Base-by-base conservation (phyloP, 2,888 invertebrate genomes). In the Tanypteryx hageni region DNA sequence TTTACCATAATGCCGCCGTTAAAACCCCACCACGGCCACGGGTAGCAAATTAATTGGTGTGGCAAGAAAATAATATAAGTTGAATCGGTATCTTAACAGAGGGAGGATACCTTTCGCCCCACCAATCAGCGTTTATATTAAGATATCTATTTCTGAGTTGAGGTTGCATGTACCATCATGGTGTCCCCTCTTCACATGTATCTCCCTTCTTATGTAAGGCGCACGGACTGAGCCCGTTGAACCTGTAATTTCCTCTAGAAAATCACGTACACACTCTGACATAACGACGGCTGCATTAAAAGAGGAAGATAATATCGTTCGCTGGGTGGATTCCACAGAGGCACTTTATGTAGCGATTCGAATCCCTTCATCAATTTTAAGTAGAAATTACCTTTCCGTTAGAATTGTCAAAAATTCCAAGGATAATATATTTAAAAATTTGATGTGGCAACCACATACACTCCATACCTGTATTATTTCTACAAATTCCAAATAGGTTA, bases 61-160 rank as follows among this genome's bases (percentile, higher is more conserved):
- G 44, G 44, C 1, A 44, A 5, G 44, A 44, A 22, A 27, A 8
- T 22, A n/a, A 76, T 76, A 8, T 68, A 11, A 27, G 13, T 76
- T 11, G 27, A 76, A 22, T 22, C 76, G 76, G 27, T 27, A 27
- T 22, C 27, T 76, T 27, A 76, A 27, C 76, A 22, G 11, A 22
- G 76, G 13, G 76, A 27, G 76, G 76, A 76, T 22, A 76, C 76
- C 76, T 68, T 68, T 22, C 68, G 22, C 22, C 61, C 61, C 61
- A 27, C 76, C 76, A 76, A 76, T 76, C 76, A 76, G 27, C 22
- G 76, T 76, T 76, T 76, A 76, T 76, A 27, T 76, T 76, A 27
- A 76, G 76, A 27, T 7, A 13, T 4, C 76, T 76, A 76, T 76
- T 76, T 76, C 27, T 27, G 76, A 76, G 76, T 22, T 76, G 22